These are phyloP conservation scores for Hemibagrus guttatus DNA, from an alignment of 2,797 vertebrate genomes.

Conservation along the genomic window DNA sequence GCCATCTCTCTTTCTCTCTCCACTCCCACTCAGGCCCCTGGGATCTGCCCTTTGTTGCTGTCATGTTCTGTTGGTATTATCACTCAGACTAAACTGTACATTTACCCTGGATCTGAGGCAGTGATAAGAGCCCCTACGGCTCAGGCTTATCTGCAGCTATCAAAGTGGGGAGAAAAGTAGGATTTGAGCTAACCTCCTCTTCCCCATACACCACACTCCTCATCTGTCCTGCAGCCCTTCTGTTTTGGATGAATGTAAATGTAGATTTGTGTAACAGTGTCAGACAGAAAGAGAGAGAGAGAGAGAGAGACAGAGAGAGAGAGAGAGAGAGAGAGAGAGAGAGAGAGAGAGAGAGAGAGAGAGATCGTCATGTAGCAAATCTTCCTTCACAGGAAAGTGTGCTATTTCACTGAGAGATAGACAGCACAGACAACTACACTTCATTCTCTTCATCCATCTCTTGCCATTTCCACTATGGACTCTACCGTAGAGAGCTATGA, in stretches of 20 bases:
- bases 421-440: conserved; percentile 31
- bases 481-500: conserved; percentile 7
- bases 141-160: conserved; percentile 77
- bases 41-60: conserved; percentile 69
- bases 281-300: conserved; percentile 55
- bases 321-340: conserved; percentile 48
- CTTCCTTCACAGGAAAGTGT: conserved; percentile 67
- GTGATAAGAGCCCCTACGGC: conserved; percentile 74
- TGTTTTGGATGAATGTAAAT: conserved; percentile 63
- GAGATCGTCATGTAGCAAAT: conserved; percentile 65
- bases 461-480: conserved; percentile 15
- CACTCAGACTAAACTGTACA: conserved; percentile 75
- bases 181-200: conserved; percentile 64
- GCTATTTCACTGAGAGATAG: conserved; percentile 24
- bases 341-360: conserved; percentile 57
- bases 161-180: conserved; percentile 59
- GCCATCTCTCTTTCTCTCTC: conserved; percentile 10
- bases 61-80: conserved; percentile 76
- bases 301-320: conserved; percentile 53
- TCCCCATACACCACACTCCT: conserved; percentile 57
- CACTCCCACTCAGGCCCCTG: conserved; percentile 55
- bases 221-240: conserved; percentile 64
- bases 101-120: conserved; percentile 74
- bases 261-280: conserved; percentile 66
- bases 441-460: conserved; percentile 15